Evolutionary conservation across 2,888 invertebrate genomes (phyloP), one percentile per base, ranked within the genome.

Genomic region (Yponomeuta cagnagella): DNA sequence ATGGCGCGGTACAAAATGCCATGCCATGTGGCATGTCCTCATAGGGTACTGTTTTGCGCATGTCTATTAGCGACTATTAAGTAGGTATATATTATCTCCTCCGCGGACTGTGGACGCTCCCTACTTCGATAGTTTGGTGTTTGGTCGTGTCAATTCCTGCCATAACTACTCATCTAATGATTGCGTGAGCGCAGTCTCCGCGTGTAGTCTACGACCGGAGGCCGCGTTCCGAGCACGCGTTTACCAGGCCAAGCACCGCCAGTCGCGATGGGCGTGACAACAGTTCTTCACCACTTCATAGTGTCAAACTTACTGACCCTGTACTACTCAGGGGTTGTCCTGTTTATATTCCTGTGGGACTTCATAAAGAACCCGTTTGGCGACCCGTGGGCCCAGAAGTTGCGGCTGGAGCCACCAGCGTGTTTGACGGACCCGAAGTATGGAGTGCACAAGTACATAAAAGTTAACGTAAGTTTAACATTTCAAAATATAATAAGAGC

Each of bases 391-490:
- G 75, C 76, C 30, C 78, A 82, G 63, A 92, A 90, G 75, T 78
- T 90, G 72, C 84, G 91, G 71, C 77, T 90, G 71, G 80, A 85
- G 68, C 93, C 93, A 6, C 94, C 94, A 37, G 74, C 81, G n/a
- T 83, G 80, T 72, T 82, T 93, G 2, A 81, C 80, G 8, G 91
- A 93, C 74, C 87, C 92, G 5, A 90, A 90, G 74, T 92, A 90
- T 79, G 93, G 94, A 72, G 79, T 87, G 10, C 94, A 94, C 75
- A 90, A 90, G 74, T 94, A 93, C 76, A 79, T 92, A 10, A 90
- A 92, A 81, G 89, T 93, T 37, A 93, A 93, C 80, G 93, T 93
- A 80, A 90, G 92, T 90, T 43, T 43, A 43, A 43, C 43, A 43
- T 43, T 43, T 43, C 2, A 5, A 63, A n/a, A 15, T n/a, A 43